phyloP scores from a whole-genome alignment of 2,797 vertebrate genomes.

The Takifugu ocellatus region DNA sequence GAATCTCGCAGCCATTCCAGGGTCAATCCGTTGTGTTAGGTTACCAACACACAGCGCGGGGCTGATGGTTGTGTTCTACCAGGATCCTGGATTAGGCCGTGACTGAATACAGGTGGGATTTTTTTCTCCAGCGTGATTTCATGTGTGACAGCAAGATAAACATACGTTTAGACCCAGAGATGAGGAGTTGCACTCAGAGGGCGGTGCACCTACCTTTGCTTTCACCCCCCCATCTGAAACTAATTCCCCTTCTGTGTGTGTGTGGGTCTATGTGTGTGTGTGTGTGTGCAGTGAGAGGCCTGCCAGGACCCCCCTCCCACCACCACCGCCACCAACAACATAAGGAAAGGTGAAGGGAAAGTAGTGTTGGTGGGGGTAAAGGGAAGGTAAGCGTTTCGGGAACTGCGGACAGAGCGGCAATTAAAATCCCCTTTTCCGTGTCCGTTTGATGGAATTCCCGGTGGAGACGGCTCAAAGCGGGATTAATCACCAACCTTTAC shows the following conservation, averaged over 20 bases:
- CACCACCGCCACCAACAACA: no score
- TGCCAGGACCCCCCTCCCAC: slow-evolving; percentile 69
- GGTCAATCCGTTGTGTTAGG: slow-evolving; percentile 32
- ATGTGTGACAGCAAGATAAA: slow-evolving; percentile 45
- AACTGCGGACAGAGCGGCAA: slow-evolving; percentile 70
- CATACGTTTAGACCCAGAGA: slow-evolving; percentile 33
- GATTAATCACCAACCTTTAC: slow-evolving; percentile 74
- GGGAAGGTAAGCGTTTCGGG: slow-evolving; percentile 71
- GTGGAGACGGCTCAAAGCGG: slow-evolving; percentile 70
- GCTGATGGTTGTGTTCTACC: slow-evolving; percentile 19
- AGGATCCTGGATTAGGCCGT: slow-evolving; percentile 24
- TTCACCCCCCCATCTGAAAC: slow-evolving; percentile 76
- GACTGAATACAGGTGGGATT: slow-evolving; percentile 48
- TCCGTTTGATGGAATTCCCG: slow-evolving; percentile 79
- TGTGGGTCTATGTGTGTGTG: slow-evolving; percentile 34
- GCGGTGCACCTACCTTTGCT: slow-evolving; percentile 44
- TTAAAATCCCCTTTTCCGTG: slow-evolving; percentile 70
- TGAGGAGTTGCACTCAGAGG: slow-evolving; percentile 17
- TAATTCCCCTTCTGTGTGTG: slow-evolving; percentile 55
- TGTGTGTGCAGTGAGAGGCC: slow-evolving; percentile 59
- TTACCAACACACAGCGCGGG: slow-evolving; percentile 36
- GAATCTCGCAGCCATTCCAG: slow-evolving; percentile 12
- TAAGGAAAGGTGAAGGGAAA: slow-evolving; percentile 43
- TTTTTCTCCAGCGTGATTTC: slow-evolving; percentile 1
- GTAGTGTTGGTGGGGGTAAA: slow-evolving; percentile 5